Conservation (phyloP, 2,797 vertebrate species). For the Sebastes wilsoni region DNA sequence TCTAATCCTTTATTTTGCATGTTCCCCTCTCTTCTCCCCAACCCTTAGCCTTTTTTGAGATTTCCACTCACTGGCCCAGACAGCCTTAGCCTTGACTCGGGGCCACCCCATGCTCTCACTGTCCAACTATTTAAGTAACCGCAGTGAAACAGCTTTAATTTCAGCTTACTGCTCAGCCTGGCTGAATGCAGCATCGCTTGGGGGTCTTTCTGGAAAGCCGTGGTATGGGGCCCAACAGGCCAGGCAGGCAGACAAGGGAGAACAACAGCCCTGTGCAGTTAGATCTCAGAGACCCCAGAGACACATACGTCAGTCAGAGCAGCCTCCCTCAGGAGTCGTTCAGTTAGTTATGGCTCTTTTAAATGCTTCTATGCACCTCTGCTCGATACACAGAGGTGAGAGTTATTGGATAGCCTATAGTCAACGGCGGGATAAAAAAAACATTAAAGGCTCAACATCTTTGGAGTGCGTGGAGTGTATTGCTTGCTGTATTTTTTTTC, state of each 20-base stretch:
- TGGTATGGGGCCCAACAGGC: constrained; percentile 72
- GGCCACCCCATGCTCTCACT: constrained; percentile 81
- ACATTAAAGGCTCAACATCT: constrained; percentile 5
- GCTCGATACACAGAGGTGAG: constrained; percentile 41
- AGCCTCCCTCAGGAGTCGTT: constrained; percentile 61
- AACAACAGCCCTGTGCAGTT: constrained; percentile 64
- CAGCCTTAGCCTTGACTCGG: constrained; percentile 81
- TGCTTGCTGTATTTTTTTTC: not conserved
- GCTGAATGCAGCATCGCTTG: constrained; percentile 69
- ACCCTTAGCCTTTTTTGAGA: constrained; percentile 57
- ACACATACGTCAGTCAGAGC: constrained; percentile 71
- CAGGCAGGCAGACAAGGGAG: constrained; percentile 73
- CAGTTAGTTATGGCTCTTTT: constrained; percentile 65
- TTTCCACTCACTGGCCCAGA: constrained; percentile 75
- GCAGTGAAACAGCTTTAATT: constrained; percentile 83
- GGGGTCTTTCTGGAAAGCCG: constrained; percentile 80
- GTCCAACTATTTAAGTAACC: constrained; percentile 83
- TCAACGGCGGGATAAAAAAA: constrained; percentile 29
- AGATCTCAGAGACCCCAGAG: constrained; percentile 64
- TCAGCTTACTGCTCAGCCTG: constrained; percentile 76
- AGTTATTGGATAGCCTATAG: constrained; percentile 43
- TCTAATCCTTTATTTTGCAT: constrained; percentile 69
- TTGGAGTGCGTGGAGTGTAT: not conserved
- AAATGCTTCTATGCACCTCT: constrained; percentile 62
- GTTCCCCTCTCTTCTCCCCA: constrained; percentile 56